Base-by-base conservation (phyloP, 1,140 invertebrate species). In the Adelges cooleyi region DNA sequence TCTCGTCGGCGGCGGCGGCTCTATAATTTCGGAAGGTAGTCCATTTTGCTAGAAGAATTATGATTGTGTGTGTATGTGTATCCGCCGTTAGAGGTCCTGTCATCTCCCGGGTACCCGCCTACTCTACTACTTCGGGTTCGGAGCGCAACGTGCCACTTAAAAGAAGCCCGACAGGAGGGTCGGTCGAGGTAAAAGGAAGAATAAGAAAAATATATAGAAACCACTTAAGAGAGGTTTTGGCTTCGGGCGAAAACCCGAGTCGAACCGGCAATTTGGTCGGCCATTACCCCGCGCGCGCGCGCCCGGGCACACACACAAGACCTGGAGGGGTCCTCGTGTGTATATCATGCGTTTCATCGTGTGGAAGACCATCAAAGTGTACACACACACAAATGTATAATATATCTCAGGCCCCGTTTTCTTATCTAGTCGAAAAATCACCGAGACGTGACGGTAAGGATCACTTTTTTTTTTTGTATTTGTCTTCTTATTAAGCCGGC, bases 21-120 rank as follows among this genome's bases (percentile, higher is more conserved):
- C 56, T 62, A 62, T 62, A 62, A 62, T 62, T 62, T 62, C 56
- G 42, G 56, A 62, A 62, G 56, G 56, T 48, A 48, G 56, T 48
- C 42, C 56, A 62, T 62, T 62, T 62, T 25, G 56, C 56, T 15
- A 46, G 56, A 48, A 48, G 42, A 62, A 62, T 46, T 48, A 62
- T 62, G 42, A 48, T 62, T 48, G 40, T 62, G 20, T 62, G 27
- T 20, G 42, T 29, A 29, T 62, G 27, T 20, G 42, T 29, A 33
- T 46, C 17, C 5, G 11, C 29, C 42, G 42, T 62, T 62, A 62
- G 42, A 62, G 27, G 56, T 20, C 56, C 56, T 48, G 56, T 62
- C 56, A 62, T 62, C n/a, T n/a, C 56, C 56, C 6, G 42, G n/a
- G 56, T 13, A 62, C 42, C n/a, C 56, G 56, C 56, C 56, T 62